Evolutionary conservation across 2,888 invertebrate species (phyloP).

Genomic region (Drosophila leonis): DNA sequence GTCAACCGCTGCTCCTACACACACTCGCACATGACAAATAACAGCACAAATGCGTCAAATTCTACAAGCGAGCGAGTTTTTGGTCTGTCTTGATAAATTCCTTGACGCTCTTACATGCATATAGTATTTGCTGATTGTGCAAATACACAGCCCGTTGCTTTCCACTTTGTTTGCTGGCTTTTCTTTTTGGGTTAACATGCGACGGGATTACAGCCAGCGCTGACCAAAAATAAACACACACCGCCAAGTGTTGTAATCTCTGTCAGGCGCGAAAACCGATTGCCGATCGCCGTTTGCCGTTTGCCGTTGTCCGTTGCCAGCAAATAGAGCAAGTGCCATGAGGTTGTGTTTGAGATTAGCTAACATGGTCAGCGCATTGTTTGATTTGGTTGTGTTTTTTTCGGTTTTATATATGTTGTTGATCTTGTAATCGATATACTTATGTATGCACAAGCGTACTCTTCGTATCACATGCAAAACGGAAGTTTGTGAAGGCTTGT

Average conservation of each 20-base stretch:
- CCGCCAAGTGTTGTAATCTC: slow-evolving; percentile 63
- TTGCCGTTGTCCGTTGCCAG: slow-evolving; percentile 41
- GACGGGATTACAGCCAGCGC: slow-evolving; percentile 51
- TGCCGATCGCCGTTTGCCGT: slow-evolving; percentile 20
- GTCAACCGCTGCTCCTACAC: slow-evolving; percentile 59
- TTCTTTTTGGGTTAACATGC: slow-evolving; percentile 71
- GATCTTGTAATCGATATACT: slow-evolving; percentile 71
- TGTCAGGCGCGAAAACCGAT: slow-evolving; percentile 62
- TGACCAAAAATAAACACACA: slow-evolving; percentile 74
- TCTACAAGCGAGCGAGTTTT: slow-evolving; percentile 41
- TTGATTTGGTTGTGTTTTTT: slow-evolving; percentile 19
- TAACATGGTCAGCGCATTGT: slow-evolving; percentile 52
- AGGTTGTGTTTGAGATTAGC: slow-evolving; percentile 43
- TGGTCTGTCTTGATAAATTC: slow-evolving; percentile 30
- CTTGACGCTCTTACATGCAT: slow-evolving; percentile 17
- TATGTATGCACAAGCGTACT: no score
- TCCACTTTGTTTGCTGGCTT: slow-evolving; percentile 26
- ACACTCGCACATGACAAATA: slow-evolving; percentile 64
- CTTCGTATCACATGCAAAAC: slow-evolving; percentile 31
- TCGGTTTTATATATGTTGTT: slow-evolving; percentile 23
- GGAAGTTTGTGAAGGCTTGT: slow-evolving; percentile 58
- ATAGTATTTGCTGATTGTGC: slow-evolving; percentile 54
- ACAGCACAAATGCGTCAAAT: slow-evolving; percentile 77
- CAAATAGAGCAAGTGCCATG: slow-evolving; percentile 60
- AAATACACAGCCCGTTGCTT: slow-evolving; percentile 54